These are phyloP conservation scores for Pantherophis alleghaniensis DNA, from an alignment of 2,797 vertebrate genomes.

Conservation along the genomic window DNA sequence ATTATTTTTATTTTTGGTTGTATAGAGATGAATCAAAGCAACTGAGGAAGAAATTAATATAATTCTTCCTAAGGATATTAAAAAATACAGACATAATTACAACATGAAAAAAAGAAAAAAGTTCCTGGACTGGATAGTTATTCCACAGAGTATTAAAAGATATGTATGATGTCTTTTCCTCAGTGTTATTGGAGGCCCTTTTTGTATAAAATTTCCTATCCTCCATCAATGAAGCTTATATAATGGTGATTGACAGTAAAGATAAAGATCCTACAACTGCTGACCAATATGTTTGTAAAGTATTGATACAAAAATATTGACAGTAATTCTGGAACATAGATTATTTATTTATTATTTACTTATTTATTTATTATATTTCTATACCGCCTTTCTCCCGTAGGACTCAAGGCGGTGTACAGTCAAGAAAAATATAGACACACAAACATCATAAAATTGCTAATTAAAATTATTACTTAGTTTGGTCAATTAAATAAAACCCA, in stretches of 20 bases:
- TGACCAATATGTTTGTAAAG: neutral
- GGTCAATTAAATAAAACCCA: no score
- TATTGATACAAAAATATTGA: neutral
- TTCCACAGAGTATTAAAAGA: neutral
- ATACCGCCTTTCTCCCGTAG: no score
- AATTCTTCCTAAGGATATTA: neutral
- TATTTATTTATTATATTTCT: no score
- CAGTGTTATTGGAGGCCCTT: neutral
- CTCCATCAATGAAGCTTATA: neutral
- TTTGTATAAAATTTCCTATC: neutral
- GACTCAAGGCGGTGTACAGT: no score
- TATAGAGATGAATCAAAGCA: neutral
- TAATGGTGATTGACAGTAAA: neutral
- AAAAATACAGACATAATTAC: neutral
- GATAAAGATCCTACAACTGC: neutral
- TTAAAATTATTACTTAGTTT: no score
- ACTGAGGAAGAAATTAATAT: neutral
- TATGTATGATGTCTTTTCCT: neutral
- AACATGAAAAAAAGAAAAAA: neutral
- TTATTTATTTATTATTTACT: neutral
- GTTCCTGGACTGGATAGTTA: neutral
- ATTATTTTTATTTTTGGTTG: neutral
- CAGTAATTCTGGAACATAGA: neutral
- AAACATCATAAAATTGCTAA: no score
- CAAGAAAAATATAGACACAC: no score